Evolutionary conservation across 2,797 vertebrate species (phyloP).

Genomic region (Tragelaphus oryx): DNA sequence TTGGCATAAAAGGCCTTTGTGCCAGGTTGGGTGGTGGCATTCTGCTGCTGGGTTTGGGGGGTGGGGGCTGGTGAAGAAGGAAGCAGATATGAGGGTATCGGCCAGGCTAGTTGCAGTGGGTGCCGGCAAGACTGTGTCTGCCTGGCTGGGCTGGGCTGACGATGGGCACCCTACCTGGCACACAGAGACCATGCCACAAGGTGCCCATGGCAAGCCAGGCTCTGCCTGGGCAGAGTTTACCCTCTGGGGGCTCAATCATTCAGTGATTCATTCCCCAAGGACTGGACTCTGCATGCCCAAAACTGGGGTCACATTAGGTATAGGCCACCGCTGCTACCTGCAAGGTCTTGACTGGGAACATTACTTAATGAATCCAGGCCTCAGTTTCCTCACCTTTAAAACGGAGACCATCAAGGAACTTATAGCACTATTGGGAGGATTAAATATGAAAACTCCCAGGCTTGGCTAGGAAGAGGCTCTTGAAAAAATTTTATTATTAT

Average conservation of each 20-base stretch:
- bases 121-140: rapidly evolving
- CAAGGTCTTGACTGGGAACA: not conserved
- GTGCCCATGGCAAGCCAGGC: not conserved
- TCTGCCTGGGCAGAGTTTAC: not conserved
- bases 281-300: not conserved
- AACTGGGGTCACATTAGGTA: not conserved
- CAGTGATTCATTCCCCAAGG: not conserved
- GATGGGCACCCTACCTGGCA: not conserved
- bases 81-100: no score
- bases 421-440: not conserved
- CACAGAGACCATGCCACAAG: not conserved
- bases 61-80: not conserved
- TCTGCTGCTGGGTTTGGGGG: not conserved
- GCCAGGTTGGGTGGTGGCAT: not conserved
- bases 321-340: not conserved
- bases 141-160: not conserved
- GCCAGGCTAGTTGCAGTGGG: not conserved
- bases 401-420: not conserved
- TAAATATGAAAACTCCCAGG: not conserved
- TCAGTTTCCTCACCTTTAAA: not conserved
- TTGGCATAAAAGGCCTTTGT: rapidly evolving
- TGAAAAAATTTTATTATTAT: not conserved
- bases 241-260: not conserved
- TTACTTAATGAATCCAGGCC: not conserved
- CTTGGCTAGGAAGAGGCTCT: not conserved